Conservation (phyloP, 2,113 vertebrate genomes). For the Otis tarda region DNA sequence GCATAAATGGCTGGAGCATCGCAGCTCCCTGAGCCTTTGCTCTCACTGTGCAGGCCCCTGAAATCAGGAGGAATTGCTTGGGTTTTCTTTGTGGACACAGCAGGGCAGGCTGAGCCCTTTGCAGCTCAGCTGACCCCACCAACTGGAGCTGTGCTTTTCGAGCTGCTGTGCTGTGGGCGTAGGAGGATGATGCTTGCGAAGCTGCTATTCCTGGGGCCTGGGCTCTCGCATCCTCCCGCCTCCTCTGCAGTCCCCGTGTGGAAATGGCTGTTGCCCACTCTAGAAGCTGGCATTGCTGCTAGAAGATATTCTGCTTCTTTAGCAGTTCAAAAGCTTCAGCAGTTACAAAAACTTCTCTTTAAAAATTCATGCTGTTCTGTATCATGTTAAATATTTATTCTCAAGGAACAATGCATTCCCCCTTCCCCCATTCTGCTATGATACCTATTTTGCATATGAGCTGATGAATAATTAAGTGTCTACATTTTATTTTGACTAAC, state of each 20-base stretch:
- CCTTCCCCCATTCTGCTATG: conserved; percentile 20
- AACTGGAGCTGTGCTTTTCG: background rate
- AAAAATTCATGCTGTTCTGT: conserved; percentile 67
- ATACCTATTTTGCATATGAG: conserved; percentile 69
- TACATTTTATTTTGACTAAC: conserved; percentile 54
- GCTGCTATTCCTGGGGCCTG: background rate
- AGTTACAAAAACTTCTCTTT: conserved; percentile 50
- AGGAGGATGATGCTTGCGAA: background rate
- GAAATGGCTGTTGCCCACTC: background rate
- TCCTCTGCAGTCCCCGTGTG: background rate
- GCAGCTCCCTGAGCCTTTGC: background rate
- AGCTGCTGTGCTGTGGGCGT: background rate
- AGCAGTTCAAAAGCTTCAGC: conserved; percentile 26
- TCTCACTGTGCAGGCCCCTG: background rate
- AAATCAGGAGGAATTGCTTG: background rate
- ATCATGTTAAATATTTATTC: conserved; percentile 71
- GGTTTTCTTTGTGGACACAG: background rate
- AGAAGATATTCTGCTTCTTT: conserved; percentile 2
- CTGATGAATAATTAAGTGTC: conserved; percentile 66
- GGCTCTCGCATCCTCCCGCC: background rate
- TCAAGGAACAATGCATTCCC: conserved; percentile 38
- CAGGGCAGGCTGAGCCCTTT: background rate
- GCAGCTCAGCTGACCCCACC: background rate
- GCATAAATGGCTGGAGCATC: background rate
- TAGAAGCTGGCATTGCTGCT: background rate